A percentile compares a stretch with the other conserved stretches of the same genome.
These are phyloP conservation scores for Ruditapes philippinarum DNA, from an alignment of 1,140 invertebrate species.

Conservation along the genomic window DNA sequence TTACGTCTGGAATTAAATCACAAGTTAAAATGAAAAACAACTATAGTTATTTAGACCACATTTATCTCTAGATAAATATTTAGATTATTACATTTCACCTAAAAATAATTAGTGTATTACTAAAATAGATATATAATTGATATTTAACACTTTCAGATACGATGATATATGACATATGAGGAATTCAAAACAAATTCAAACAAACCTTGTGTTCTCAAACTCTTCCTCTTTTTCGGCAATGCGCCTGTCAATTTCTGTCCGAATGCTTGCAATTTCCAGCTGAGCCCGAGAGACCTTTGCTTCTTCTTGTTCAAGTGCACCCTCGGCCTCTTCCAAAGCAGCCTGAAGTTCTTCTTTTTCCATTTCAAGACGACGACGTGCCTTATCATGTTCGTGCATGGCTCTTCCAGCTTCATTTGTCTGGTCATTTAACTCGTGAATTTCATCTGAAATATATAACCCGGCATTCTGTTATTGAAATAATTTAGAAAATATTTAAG, in stretches of 20 bases:
- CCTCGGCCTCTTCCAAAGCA: slow-evolving; percentile 99
- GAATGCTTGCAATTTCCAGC: slow-evolving; percentile 97
- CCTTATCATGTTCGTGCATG: slow-evolving; percentile 99
- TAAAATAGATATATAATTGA: too few species aligned
- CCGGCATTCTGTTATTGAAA: too few species aligned
- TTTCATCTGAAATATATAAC: slow-evolving; percentile 94
- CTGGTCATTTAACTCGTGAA: slow-evolving; percentile 99
- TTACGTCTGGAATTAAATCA: slow-evolving; percentile 98
- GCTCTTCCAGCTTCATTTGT: slow-evolving; percentile 96
- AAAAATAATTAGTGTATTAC: too few species aligned
- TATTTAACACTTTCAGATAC: too few species aligned
- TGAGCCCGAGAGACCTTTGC: slow-evolving; percentile 94
- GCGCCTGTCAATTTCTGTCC: slow-evolving; percentile 99
- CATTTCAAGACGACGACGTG: slow-evolving; percentile 98
- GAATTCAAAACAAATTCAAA: too few species aligned
- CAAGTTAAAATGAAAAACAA: too few species aligned
- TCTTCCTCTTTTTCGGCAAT: slow-evolving; percentile 99
- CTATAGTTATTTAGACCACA: too few species aligned
- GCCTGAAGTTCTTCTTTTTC: slow-evolving; percentile 99
- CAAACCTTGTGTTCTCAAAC: slow-evolving; percentile 97
- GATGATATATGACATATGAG: too few species aligned
- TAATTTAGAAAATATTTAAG: too few species aligned
- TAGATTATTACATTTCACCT: too few species aligned
- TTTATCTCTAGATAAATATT: too few species aligned
- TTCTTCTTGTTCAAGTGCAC: slow-evolving; percentile 95